A percentile compares a stretch with the other conserved stretches of the same genome.
phyloP scores from a whole-genome alignment of 2,888 invertebrate genomes.

The Patella ulyssiponensis region DNA sequence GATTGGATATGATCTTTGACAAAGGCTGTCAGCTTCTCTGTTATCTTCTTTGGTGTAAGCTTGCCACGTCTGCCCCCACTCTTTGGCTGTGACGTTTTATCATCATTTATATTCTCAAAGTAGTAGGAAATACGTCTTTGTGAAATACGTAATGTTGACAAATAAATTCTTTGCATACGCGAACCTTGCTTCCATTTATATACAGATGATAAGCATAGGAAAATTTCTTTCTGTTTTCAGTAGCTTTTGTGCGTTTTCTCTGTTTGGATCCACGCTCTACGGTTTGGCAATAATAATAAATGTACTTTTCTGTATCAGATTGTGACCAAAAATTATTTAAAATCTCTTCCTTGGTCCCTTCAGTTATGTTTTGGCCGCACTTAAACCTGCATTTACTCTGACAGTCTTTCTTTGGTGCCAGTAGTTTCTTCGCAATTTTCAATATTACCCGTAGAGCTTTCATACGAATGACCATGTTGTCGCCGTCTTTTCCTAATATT shows the following conservation, averaged over 20 bases:
- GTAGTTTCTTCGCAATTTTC: no score
- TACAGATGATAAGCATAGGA: background rate
- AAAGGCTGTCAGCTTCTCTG: background rate
- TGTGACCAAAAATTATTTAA: background rate
- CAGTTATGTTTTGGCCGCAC: no score
- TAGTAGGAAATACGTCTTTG: background rate
- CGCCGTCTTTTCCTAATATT: no score
- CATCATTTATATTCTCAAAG: background rate
- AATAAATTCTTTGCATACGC: background rate
- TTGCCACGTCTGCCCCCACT: background rate
- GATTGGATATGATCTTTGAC: conserved; percentile 14
- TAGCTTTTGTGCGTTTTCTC: background rate
- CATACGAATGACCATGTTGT: no score
- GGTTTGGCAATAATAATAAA: background rate
- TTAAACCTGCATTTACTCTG: no score
- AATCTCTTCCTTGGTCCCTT: background rate
- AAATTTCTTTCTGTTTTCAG: background rate
- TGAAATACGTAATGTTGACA: background rate
- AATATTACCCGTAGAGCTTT: no score
- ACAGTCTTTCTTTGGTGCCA: no score
- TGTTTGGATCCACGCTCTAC: background rate
- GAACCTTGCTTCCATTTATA: background rate
- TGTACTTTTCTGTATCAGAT: background rate
- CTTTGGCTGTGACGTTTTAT: background rate
- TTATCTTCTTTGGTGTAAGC: background rate